Conservation (phyloP, 2,797 vertebrate genomes). For the Hozukius guyotensis region DNA sequence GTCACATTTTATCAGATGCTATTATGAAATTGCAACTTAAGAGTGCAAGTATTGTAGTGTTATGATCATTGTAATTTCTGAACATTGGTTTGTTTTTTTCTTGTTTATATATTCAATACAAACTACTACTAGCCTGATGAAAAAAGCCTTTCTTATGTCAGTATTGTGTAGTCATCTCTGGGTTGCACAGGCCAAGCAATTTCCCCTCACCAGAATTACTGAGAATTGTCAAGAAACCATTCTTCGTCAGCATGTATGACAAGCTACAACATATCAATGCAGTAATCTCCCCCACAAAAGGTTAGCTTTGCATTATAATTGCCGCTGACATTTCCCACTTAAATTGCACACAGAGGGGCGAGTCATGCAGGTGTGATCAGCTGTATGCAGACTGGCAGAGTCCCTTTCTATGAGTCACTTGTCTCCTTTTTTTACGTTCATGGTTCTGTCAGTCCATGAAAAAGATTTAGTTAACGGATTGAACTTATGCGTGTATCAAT, state of each 20-base stretch:
- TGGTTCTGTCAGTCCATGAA: not conserved
- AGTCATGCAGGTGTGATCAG: constrained; percentile 50
- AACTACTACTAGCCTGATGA: not conserved
- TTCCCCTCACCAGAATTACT: constrained; percentile 2
- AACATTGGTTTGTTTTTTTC: not conserved
- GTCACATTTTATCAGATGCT: not conserved
- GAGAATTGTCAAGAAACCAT: constrained; percentile 37
- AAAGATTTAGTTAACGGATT: not conserved
- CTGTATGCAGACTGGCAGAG: not conserved
- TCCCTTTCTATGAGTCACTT: not conserved
- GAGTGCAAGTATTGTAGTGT: not conserved
- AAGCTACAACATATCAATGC: constrained; percentile 60
- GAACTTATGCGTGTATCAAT: not conserved
- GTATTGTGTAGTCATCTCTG: not conserved
- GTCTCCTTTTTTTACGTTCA: not conserved
- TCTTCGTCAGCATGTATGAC: constrained; percentile 53
- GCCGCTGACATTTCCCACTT: constrained; percentile 73
- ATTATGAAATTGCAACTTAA: not conserved
- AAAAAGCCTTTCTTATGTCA: not conserved
- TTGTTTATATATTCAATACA: not conserved
- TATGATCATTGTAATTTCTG: not conserved
- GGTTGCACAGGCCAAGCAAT: constrained; percentile 3
- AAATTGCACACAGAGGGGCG: constrained; percentile 47
- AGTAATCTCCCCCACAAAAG: constrained; percentile 74
- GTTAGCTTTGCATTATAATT: constrained; percentile 82